Evolutionary conservation across 2,113 vertebrate genomes (phyloP).

Genomic region (Okapia johnstoni): DNA sequence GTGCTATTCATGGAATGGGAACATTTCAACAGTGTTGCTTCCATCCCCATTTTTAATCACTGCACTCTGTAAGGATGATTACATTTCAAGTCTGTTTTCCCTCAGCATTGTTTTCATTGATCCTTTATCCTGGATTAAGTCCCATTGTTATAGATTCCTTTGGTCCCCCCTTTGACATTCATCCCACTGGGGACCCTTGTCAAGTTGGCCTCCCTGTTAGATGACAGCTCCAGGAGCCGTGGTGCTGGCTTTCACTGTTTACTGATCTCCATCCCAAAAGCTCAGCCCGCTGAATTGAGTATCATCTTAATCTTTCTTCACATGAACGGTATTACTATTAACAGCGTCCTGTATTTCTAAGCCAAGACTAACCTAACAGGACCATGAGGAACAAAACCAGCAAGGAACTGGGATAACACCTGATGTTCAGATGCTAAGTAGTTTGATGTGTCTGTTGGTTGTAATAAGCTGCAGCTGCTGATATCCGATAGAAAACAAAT

Average conservation of each 20-base stretch:
- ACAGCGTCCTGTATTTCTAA: not conserved
- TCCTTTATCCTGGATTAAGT: not conserved
- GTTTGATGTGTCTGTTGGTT: not conserved
- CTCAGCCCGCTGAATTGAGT: not conserved
- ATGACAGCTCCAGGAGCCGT: not conserved
- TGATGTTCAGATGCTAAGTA: not conserved
- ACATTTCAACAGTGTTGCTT: not conserved
- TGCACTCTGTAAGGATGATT: not conserved
- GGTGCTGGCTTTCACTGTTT: not conserved
- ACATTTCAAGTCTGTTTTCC: not conserved
- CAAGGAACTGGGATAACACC: not conserved
- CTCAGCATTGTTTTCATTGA: not conserved
- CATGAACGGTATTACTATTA: not conserved
- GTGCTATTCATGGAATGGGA: not conserved
- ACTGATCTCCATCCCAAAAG: not conserved
- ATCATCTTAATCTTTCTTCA: not conserved
- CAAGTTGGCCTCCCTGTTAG: not conserved
- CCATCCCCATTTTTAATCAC: not conserved
- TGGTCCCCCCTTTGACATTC: not conserved
- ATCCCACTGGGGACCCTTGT: not conserved
- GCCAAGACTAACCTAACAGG: slow-evolving; percentile 6
- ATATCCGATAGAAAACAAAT: not conserved
- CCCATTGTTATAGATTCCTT: not conserved
- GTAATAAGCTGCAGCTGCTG: not conserved
- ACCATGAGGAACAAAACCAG: not conserved